A percentile compares a stretch with the other conserved stretches of the same genome.
Conservation (phyloP, 1,140 invertebrate species). For the Drosophila varians region DNA sequence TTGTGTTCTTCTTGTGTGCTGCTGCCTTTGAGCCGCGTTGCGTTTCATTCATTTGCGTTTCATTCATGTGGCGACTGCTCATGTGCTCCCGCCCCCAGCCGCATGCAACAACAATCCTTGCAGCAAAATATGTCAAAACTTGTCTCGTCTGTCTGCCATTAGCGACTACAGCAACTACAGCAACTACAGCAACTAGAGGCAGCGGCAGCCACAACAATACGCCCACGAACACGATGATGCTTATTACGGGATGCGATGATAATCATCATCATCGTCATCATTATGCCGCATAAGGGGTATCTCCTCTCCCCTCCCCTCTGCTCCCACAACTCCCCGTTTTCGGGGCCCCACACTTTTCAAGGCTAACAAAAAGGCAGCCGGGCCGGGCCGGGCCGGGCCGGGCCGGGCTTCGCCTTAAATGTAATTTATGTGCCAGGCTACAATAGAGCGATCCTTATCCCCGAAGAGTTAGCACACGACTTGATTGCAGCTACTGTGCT, state of each 20-base stretch:
- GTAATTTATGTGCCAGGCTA: conserved; percentile 69
- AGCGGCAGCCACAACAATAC: conserved; percentile 41
- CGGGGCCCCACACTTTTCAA: conserved; percentile 48
- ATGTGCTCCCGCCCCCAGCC: conserved; percentile 12
- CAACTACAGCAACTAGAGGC: conserved; percentile 31
- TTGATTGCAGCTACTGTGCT: conserved; percentile 79
- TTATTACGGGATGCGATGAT: conserved; percentile 44
- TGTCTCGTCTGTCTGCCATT: conserved; percentile 81
- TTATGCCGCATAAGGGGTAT: too few species aligned
- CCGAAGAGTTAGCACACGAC: conserved; percentile 40
- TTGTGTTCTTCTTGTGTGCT: conserved; percentile 20
- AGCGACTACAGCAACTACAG: conserved; percentile 61
- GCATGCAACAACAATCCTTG: too few species aligned
- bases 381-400: neutral
- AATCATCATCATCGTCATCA: conserved; percentile 9
- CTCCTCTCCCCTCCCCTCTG: too few species aligned
- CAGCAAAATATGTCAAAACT: conserved; percentile 79
- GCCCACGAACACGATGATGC: conserved; percentile 59
- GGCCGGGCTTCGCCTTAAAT: conserved; percentile 63
- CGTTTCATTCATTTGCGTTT: conserved; percentile 77
- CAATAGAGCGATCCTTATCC: conserved; percentile 59
- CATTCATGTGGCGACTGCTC: conserved; percentile 62
- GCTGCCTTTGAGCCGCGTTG: conserved; percentile 45
- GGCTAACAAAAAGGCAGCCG: conserved; percentile 42
- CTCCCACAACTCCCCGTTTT: too few species aligned